Conservation (phyloP, 2,888 invertebrate species). For the Apodemia duryi region DNA sequence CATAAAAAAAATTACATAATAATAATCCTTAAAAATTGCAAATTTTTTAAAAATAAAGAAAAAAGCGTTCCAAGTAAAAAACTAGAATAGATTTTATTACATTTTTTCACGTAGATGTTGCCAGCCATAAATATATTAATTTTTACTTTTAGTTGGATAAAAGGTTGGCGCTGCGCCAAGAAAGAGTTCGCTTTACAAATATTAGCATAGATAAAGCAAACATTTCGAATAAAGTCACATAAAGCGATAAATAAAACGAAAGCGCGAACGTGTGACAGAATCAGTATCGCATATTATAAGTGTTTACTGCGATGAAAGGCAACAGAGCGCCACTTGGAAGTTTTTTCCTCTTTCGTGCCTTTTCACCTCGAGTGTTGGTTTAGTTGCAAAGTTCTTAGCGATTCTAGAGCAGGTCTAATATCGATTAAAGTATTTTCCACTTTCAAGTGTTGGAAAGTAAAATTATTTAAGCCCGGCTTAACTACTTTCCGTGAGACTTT, state of each 20-base stretch:
- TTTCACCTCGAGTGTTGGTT: slow-evolving; percentile 41
- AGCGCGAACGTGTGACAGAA: slow-evolving; percentile 31
- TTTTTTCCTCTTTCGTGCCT: slow-evolving; percentile 39
- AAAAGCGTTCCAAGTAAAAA: background rate
- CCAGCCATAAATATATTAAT: slow-evolving; percentile 14
- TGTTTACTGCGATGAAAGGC: slow-evolving; percentile 29
- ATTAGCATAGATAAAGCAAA: slow-evolving; percentile 22
- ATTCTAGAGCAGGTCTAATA: slow-evolving; percentile 6
- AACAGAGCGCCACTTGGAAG: slow-evolving; percentile 34
- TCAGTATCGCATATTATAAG: slow-evolving; percentile 31
- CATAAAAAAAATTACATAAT: background rate
- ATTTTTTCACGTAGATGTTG: background rate
- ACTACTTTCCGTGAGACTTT: background rate
- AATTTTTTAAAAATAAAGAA: too few species aligned
- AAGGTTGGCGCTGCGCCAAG: slow-evolving; percentile 22
- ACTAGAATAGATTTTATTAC: background rate
- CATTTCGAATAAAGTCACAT: slow-evolving; percentile 22
- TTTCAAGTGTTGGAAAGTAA: background rate
- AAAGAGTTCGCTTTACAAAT: slow-evolving; percentile 17
- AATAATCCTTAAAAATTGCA: too few species aligned
- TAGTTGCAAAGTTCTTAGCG: slow-evolving; percentile 42
- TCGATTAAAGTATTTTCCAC: slow-evolving; percentile 6
- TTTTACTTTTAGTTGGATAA: slow-evolving; percentile 17
- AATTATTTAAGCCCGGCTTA: background rate
- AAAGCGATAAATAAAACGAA: slow-evolving; percentile 19